Evolutionary conservation across 2,888 invertebrate genomes (phyloP).

Genomic region (Polydrusus pterygomalis): DNA sequence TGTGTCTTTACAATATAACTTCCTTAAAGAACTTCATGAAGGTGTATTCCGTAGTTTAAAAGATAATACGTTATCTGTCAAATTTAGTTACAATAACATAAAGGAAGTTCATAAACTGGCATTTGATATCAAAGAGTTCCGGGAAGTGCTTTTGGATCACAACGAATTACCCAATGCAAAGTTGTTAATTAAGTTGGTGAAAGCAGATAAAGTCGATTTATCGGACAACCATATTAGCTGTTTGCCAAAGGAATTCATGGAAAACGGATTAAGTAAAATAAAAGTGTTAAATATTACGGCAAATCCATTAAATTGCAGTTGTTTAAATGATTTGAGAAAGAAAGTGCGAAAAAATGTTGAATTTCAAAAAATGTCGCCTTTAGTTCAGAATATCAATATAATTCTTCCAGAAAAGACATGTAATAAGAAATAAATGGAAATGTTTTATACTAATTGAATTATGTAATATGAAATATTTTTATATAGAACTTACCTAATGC

Average conservation of each 20-base stretch:
- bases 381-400: slow-evolving; percentile 57
- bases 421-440: not conserved
- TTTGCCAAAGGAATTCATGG: slow-evolving; percentile 62
- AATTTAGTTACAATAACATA: slow-evolving; percentile 64
- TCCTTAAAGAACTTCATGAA: slow-evolving; percentile 61
- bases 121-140: slow-evolving; percentile 60
- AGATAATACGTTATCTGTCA: slow-evolving; percentile 57
- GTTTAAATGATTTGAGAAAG: slow-evolving; percentile 57
- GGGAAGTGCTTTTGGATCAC: slow-evolving; percentile 62
- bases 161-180: slow-evolving; percentile 62
- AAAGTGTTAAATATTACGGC: slow-evolving; percentile 57
- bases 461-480: not conserved
- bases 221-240: slow-evolving; percentile 63
- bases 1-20: slow-evolving; percentile 63
- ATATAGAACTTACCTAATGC: not conserved
- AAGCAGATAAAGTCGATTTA: slow-evolving; percentile 61
- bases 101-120: slow-evolving; percentile 60
- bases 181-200: slow-evolving; percentile 55
- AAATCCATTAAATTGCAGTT: slow-evolving; percentile 62
- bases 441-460: not conserved
- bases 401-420: slow-evolving; percentile 37
- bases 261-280: slow-evolving; percentile 60
- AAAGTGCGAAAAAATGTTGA: slow-evolving; percentile 55
- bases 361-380: slow-evolving; percentile 57
- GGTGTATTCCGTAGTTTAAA: slow-evolving; percentile 60